phyloP scores from a whole-genome alignment of 2,113 vertebrate genomes.

The Entomyzon cyanotis region DNA sequence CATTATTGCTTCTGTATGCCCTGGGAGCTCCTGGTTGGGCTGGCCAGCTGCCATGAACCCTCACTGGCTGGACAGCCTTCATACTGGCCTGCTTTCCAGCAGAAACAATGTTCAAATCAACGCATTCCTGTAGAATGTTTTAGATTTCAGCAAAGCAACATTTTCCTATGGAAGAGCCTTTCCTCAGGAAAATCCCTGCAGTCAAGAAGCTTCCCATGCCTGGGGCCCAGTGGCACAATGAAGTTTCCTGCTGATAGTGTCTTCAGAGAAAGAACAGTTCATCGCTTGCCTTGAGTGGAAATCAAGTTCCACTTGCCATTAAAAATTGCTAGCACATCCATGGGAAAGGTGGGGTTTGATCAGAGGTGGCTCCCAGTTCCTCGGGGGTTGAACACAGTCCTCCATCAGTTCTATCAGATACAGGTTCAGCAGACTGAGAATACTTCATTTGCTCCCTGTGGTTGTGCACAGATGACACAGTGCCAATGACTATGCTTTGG shows the following conservation, averaged over 20 bases:
- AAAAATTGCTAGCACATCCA: background rate
- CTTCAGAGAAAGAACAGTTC: background rate
- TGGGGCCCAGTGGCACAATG: rapidly evolving
- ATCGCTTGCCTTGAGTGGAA: background rate
- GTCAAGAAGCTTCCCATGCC: background rate
- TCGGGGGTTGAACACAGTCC: background rate
- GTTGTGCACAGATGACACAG: background rate
- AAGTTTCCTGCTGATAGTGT: background rate
- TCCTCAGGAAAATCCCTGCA: background rate
- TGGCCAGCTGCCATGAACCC: background rate
- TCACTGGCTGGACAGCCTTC: background rate
- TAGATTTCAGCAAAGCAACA: conserved; percentile 4
- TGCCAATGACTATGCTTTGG: background rate
- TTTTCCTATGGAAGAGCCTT: conserved; percentile 14
- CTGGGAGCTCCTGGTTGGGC: background rate
- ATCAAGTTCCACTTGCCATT: background rate
- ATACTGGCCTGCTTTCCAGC: background rate
- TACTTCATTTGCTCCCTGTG: background rate
- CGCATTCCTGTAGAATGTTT: conserved; percentile 3
- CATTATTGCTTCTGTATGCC: background rate
- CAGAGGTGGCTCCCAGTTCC: background rate
- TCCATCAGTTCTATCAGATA: background rate
- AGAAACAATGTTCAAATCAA: background rate
- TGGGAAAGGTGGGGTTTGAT: background rate
- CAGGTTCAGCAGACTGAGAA: background rate